These are phyloP conservation scores for Thripadectes ignobilis DNA, from an alignment of 2,797 vertebrate genomes.

Conservation along the genomic window DNA sequence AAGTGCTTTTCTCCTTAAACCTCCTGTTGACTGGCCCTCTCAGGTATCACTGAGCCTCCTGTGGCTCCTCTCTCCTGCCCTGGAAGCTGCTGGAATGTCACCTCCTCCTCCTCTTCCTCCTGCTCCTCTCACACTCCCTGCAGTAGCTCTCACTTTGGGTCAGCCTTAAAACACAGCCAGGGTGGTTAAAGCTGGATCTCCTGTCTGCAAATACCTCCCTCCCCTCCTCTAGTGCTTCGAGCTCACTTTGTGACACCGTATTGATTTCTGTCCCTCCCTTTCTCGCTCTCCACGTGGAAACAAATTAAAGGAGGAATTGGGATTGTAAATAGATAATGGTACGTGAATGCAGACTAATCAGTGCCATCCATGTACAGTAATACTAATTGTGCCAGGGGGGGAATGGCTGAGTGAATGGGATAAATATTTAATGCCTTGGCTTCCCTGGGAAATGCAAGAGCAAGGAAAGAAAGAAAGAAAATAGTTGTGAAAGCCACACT, in stretches of 20 bases:
- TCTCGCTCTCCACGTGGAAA: background rate
- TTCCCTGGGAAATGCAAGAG: background rate
- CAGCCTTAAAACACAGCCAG: background rate
- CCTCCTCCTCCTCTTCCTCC: too few species aligned
- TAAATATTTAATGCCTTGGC: constrained; percentile 44
- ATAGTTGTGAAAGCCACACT: background rate
- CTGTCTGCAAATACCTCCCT: background rate
- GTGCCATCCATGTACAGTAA: background rate
- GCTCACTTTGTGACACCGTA: background rate
- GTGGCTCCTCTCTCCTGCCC: background rate
- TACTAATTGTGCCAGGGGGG: constrained; percentile 48
- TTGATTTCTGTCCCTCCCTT: background rate
- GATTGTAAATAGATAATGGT: constrained; percentile 59
- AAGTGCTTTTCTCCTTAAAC: background rate
- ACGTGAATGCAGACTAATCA: constrained; percentile 46
- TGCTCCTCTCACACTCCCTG: too few species aligned
- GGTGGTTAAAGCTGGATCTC: background rate
- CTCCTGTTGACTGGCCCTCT: background rate
- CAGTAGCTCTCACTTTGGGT: too few species aligned
- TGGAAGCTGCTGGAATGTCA: too few species aligned
- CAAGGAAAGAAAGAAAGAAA: background rate
- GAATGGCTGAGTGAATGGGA: background rate
- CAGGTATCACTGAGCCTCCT: background rate
- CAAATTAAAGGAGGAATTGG: constrained; percentile 37
- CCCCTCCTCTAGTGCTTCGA: background rate